Evolutionary conservation across 1,140 invertebrate genomes (phyloP), one percentile per base, ranked within the genome.

Genomic region (Maconellicoccus hirsutus): DNA sequence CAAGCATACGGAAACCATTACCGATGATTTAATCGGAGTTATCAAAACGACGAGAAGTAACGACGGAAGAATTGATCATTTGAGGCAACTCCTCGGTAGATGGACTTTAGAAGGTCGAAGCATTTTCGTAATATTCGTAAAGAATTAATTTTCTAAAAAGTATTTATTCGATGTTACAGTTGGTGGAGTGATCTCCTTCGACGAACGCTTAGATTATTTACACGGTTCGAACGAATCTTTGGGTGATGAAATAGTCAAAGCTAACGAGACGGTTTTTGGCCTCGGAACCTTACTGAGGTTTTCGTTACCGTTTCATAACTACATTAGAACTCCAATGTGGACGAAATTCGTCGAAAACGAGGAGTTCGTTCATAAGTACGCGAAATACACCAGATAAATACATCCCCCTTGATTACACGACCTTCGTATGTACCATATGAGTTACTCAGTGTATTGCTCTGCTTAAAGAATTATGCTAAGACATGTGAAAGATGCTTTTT

Each of bases 101-200:
- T 78, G 80, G 76, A 75, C 76, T 61, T 71, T 80, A 10, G 82
- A 82, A 76, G 78, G 80, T 80, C 42, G 42, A 52, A 52, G 4
- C n/a, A 52, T 52, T 52, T 52, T 52, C 33, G 33, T 7, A 38
- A 14, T n/a, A n/a, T n/a, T n/a, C 6, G 33, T 38, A 38, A 14
- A 38, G 33, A 14, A 14, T 6, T 38, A 38, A 38, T n/a, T n/a
- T n/a, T n/a, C 33, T 7, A 14, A 38, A 14, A 38, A 38, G 33
- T 38, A 14, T 6, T 7, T 7, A 14, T 14, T 38, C 6, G 14
- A 38, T 38, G 33, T 38, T 70, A 21, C 79, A 83, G 82, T 79
- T 59, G 78, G 82, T 23, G 81, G 78, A 29, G 75, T 80, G 69
- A 78, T 84, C 39, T 83, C 81, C 71, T 80, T 84, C 73, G 81